Conservation (phyloP, 2,113 vertebrate genomes). For the Anser brachyrhynchus region DNA sequence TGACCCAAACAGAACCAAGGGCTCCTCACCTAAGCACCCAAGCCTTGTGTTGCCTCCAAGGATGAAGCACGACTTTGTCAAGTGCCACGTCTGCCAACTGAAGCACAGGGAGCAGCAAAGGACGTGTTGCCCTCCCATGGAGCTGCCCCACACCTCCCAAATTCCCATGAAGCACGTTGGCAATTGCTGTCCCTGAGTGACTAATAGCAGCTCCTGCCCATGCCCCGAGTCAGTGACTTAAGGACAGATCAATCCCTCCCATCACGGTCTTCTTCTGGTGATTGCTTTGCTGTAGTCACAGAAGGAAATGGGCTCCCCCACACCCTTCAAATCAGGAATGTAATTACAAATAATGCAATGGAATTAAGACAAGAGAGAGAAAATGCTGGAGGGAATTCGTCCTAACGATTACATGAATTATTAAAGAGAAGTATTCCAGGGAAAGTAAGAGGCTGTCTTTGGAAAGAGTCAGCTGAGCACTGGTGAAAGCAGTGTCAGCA, state of each 20-base stretch:
- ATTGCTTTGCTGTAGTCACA: not conserved
- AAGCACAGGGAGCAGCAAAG: not conserved
- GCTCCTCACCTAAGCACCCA: not conserved
- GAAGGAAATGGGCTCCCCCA: not conserved
- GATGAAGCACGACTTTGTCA: not conserved
- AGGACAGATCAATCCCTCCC: not conserved
- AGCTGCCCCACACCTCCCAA: not conserved
- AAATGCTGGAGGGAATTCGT: not conserved
- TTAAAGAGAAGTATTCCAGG: not conserved
- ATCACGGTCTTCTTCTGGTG: not conserved
- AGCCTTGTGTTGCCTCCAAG: not conserved
- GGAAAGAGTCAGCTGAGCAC: not conserved
- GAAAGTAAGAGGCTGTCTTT: not conserved
- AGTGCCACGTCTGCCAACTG: rapidly evolving
- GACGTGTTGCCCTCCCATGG: rapidly evolving
- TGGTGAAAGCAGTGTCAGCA: not conserved
- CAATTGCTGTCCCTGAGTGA: not conserved
- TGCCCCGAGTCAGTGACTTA: not conserved
- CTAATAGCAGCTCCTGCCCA: not conserved
- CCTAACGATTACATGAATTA: not conserved
- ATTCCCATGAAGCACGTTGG: not conserved
- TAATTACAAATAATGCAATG: not conserved
- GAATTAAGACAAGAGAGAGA: not conserved
- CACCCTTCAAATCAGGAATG: not conserved
- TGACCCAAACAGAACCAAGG: not conserved